Evolutionary conservation across 2,888 invertebrate species (phyloP).

Genomic region (Eupithecia subfuscata): DNA sequence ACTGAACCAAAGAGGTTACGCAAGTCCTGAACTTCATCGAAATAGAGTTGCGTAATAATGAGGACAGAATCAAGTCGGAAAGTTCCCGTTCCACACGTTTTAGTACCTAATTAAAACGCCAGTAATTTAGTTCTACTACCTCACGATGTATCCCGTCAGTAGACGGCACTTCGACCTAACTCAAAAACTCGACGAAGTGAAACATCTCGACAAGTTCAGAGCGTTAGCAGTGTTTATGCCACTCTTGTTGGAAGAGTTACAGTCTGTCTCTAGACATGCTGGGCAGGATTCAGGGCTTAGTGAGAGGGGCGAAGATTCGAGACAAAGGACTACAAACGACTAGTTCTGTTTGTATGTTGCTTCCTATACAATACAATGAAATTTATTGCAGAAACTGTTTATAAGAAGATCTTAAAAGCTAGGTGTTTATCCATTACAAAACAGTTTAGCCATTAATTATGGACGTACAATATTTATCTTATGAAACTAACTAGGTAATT

Average conservation of each 20-base stretch:
- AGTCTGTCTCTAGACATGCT: not conserved
- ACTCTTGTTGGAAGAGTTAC: not conserved
- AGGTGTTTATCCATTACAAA: too few relatives aligned
- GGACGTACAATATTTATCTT: too few relatives aligned
- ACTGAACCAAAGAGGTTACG: not conserved
- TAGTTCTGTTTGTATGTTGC: too few relatives aligned
- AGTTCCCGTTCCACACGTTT: not conserved
- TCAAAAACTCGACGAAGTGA: conserved; percentile 7
- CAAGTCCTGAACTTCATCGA: not conserved
- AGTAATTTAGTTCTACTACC: not conserved
- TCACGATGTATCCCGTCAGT: not conserved
- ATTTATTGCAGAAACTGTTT: too few relatives aligned
- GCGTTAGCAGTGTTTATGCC: conserved; percentile 8
- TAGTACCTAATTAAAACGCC: conserved; percentile 2
- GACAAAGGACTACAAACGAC: too few relatives aligned
- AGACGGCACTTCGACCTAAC: not conserved
- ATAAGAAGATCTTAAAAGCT: too few relatives aligned
- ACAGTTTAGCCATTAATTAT: too few relatives aligned
- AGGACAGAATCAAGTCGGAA: not conserved
- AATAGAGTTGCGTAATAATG: not conserved
- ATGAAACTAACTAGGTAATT: too few relatives aligned
- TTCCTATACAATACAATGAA: too few relatives aligned
- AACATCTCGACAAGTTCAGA: conserved; percentile 10
- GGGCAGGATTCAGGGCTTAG: conserved; percentile 1
- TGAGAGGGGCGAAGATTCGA: not conserved